These are phyloP conservation scores for Triplophysa bombifrons DNA, from an alignment of 2,797 vertebrate genomes.

Conservation along the genomic window DNA sequence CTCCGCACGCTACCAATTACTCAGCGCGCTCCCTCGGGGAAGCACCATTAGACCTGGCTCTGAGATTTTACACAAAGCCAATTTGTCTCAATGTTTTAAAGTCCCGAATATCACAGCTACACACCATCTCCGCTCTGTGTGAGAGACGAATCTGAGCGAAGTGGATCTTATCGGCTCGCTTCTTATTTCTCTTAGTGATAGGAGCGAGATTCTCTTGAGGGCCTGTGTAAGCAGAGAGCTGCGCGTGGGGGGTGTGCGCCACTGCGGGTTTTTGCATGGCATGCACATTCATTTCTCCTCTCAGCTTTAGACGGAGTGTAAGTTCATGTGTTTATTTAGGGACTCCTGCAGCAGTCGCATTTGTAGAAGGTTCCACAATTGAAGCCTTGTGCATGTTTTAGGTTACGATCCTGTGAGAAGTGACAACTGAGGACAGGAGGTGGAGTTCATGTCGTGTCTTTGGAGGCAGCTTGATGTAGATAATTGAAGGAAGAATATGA, in stretches of 20 bases:
- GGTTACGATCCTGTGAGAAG: no score
- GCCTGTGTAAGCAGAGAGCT: conserved; percentile 9
- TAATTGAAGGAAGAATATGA: not conserved
- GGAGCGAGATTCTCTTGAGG: conserved; percentile 24
- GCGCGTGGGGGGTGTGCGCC: conserved; percentile 9
- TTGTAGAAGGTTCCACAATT: not conserved
- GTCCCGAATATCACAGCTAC: conserved; percentile 6
- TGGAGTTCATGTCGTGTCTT: not conserved
- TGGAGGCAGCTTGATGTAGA: not conserved
- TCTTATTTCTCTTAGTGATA: conserved; percentile 5
- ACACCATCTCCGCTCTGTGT: conserved; percentile 1
- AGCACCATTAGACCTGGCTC: conserved; percentile 41
- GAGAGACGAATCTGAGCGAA: conserved; percentile 15
- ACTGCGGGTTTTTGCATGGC: not conserved
- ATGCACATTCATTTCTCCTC: conserved; percentile 25
- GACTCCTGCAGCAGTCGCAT: not conserved
- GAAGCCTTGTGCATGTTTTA: no score
- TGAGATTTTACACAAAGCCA: conserved; percentile 50
- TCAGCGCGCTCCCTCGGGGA: conserved; percentile 34
- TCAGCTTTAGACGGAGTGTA: not conserved
- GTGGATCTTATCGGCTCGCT: conserved; percentile 24
- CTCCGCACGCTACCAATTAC: conserved; percentile 31
- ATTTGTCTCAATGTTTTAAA: conserved; percentile 48
- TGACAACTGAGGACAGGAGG: no score
- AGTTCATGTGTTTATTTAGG: conserved; percentile 3